Percentiles rank a stretch among this genome's conserved stretches.
phyloP scores from a whole-genome alignment of 2,888 invertebrate genomes.

The Ormyrus nitidulus region DNA sequence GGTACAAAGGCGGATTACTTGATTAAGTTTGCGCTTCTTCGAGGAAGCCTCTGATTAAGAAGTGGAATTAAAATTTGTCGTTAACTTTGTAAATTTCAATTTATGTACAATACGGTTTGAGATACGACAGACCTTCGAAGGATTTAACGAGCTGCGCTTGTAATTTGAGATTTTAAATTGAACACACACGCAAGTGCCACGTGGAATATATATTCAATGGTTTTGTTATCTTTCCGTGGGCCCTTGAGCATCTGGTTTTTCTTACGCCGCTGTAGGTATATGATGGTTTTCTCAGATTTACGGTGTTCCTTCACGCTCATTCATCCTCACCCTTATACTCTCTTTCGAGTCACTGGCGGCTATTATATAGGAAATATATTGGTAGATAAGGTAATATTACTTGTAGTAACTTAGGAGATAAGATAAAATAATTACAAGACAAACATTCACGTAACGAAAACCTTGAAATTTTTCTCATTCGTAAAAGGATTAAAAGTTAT shows the following conservation, averaged over 20 bases:
- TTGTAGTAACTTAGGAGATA: neutral
- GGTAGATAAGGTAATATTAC: neutral
- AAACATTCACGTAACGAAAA: neutral
- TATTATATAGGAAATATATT: neutral
- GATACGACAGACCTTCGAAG: neutral
- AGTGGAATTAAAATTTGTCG: too few relatives aligned
- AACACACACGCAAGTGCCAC: neutral
- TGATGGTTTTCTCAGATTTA: constrained; percentile 22
- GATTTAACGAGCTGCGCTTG: constrained; percentile 3
- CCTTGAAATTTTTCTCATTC: too few relatives aligned
- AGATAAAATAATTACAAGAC: neutral
- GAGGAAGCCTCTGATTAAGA: too few relatives aligned
- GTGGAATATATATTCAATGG: constrained; percentile 23
- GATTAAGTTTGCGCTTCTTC: too few relatives aligned
- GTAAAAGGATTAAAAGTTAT: too few relatives aligned
- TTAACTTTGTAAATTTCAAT: too few relatives aligned
- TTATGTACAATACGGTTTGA: too few relatives aligned
- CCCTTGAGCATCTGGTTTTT: constrained; percentile 15
- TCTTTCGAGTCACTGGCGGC: neutral
- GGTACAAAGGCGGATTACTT: too few relatives aligned
- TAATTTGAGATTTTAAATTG: constrained; percentile 19
- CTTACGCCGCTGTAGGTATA: constrained; percentile 12
- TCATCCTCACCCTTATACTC: neutral
- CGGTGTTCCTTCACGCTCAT: neutral
- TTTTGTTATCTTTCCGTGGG: constrained; percentile 37